Conservation (phyloP, 2,888 invertebrate genomes). For the Eupithecia inturbata region DNA sequence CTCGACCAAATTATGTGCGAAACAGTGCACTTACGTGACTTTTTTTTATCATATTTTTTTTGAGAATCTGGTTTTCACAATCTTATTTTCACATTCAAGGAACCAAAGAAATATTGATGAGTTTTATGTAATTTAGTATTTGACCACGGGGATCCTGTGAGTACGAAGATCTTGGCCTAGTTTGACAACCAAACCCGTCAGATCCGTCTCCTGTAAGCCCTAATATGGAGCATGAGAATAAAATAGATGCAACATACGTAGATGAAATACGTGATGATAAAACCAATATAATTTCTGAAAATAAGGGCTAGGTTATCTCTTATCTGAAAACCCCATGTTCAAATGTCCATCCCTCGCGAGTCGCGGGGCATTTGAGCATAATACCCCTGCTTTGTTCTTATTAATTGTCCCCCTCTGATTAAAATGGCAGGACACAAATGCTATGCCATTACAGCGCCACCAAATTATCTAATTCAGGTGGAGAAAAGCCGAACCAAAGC, state of each 20-base stretch:
- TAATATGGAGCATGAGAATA: background rate
- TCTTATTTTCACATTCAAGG: too few species aligned
- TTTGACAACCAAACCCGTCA: too few species aligned
- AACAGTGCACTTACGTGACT: too few species aligned
- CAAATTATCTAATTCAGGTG: constrained; percentile 10
- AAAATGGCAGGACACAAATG: constrained; percentile 71
- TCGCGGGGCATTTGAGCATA: constrained; percentile 43
- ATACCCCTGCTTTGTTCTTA: constrained; percentile 45
- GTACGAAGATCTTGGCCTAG: too few species aligned
- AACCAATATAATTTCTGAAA: background rate
- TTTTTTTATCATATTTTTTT: too few species aligned
- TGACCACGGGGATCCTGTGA: too few species aligned
- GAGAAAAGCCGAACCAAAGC: background rate
- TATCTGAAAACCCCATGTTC: constrained; percentile 7
- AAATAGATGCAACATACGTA: background rate
- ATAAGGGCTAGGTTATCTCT: background rate
- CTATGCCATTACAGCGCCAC: constrained; percentile 57
- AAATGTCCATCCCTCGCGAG: constrained; percentile 27
- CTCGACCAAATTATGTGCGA: too few species aligned
- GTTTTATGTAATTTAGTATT: too few species aligned
- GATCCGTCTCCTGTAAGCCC: too few species aligned
- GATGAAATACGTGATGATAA: background rate
- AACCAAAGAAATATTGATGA: too few species aligned
- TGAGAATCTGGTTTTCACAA: too few species aligned
- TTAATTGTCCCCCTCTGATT: constrained; percentile 58